These are phyloP conservation scores for Enteromius fasciolatus DNA, from an alignment of 2,797 vertebrate genomes.

Conservation along the genomic window DNA sequence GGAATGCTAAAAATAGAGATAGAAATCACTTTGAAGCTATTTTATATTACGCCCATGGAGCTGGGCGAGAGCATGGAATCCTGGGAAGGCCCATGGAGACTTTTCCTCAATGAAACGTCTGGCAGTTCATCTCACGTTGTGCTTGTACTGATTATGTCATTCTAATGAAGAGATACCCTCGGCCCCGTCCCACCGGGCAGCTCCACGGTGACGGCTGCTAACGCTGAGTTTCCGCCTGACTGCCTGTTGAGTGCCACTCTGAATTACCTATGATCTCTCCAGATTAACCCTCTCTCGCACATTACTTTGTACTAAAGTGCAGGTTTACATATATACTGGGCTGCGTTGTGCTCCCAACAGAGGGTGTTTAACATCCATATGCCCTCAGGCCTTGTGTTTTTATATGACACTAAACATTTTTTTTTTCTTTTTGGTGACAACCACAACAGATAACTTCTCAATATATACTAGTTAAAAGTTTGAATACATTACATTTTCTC, in stretches of 20 bases:
- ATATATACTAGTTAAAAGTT: neutral
- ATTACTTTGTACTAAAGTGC: constrained; percentile 14
- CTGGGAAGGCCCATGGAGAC: constrained; percentile 52
- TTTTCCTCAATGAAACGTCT: constrained; percentile 48
- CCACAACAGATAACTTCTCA: neutral
- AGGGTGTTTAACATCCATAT: constrained; percentile 15
- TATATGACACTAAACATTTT: neutral
- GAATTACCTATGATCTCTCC: constrained; percentile 63
- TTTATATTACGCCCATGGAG: constrained; percentile 34
- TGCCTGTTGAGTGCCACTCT: constrained; percentile 61
- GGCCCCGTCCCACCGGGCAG: constrained; percentile 51
- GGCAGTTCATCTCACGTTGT: constrained; percentile 58
- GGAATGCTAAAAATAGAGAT: constrained; percentile 50
- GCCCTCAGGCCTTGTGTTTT: neutral
- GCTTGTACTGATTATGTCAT: constrained; percentile 69
- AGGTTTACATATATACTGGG: neutral
- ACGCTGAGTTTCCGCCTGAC: constrained; percentile 54
- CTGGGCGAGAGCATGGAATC: constrained; percentile 20
- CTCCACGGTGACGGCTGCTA: constrained; percentile 45
- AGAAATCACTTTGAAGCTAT: constrained; percentile 53
- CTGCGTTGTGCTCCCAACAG: neutral
- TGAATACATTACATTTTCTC: neutral
- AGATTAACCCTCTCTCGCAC: constrained; percentile 53
- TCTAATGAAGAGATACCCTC: constrained; percentile 64
- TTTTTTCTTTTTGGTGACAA: too few relatives aligned